Conservation (phyloP, 2,113 vertebrate genomes). For the Antechinus flavipes region DNA sequence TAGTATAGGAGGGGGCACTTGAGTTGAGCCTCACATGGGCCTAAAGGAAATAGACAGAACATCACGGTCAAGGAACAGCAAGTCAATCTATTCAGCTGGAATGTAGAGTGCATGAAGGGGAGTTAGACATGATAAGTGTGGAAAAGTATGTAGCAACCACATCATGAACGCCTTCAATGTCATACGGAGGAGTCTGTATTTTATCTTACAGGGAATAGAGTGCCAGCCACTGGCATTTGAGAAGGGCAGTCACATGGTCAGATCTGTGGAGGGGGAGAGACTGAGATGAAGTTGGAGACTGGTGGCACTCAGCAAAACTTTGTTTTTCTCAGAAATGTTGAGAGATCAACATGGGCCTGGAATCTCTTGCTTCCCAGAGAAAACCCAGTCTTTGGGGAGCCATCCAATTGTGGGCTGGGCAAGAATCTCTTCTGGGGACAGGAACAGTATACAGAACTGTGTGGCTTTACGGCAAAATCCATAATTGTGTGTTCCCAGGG, state of each 20-base stretch:
- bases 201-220: neutral
- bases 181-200: neutral
- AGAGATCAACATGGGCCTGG: slow-evolving; percentile 44
- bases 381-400: slow-evolving; percentile 61
- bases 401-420: slow-evolving; percentile 60
- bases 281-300: slow-evolving; percentile 19
- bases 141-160: neutral
- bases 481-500: slow-evolving; percentile 55
- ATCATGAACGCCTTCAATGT: neutral
- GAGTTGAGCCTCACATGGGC: neutral
- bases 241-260: neutral
- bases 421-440: slow-evolving; percentile 21
- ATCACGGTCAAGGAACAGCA: neutral
- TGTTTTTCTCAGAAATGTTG: slow-evolving; percentile 72
- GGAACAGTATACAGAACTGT: slow-evolving; percentile 49
- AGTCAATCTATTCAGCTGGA: neutral
- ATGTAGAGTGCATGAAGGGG: neutral
- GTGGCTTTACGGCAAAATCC: slow-evolving; percentile 60
- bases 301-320: slow-evolving; percentile 49
- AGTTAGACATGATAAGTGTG: neutral
- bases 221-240: neutral
- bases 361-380: slow-evolving; percentile 66
- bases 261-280: neutral
- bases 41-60: neutral
- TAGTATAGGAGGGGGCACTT: neutral